Base-by-base conservation (phyloP, 2,797 vertebrate species). In the Microtus agrestis region DNA sequence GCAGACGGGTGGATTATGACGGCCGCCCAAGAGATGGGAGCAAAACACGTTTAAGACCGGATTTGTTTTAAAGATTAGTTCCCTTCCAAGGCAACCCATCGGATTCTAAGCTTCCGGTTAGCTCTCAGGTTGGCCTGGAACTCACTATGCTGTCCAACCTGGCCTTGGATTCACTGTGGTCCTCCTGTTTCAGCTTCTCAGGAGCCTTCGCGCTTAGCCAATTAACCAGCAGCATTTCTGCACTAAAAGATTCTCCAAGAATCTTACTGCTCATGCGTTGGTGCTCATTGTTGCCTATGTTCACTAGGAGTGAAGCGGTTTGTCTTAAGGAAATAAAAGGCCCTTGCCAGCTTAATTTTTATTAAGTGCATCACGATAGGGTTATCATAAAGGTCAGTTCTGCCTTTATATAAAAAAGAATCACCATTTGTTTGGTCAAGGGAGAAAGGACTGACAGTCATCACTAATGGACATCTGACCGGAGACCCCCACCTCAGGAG, bases 371-470 rank as follows among this genome's bases (percentile, higher is more conserved):
- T 51, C 6, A 46, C 23, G 67, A 85, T 3, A 56, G 48, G 59
- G 78, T 65, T 12, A 54, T 14, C 31, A 34, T n/a, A 76, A 86
- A 89, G 63, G 92, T 46, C 59, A 89, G 59, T 29, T 80, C 71
- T 77, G 34, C 34, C 71, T 93, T 82, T 96, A 31, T 88, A 25
- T 87, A 95, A 74, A 69, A 37, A n/a, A 48, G 69, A 87, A 84
- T 43, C 61, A 76, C 71, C 59, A 59, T 43, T 56, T 56, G 56
- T 56, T 56, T 56, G 61, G 80, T 7, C 19, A 27, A 69, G 37
- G 71, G 74, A 56, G 80, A n/a, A 63, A 34, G 76, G 59, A 63
- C 8, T 37, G 59, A 86, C 61, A 0, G 10, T 48, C 1, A 51
- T 63, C 73, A 81, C 65, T 74, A 6, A 81, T 12, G 56, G 79